A percentile compares a stretch with the other conserved stretches of the same genome.
Conservation (phyloP, 2,113 vertebrate species). For the Atractosteus spatula region DNA sequence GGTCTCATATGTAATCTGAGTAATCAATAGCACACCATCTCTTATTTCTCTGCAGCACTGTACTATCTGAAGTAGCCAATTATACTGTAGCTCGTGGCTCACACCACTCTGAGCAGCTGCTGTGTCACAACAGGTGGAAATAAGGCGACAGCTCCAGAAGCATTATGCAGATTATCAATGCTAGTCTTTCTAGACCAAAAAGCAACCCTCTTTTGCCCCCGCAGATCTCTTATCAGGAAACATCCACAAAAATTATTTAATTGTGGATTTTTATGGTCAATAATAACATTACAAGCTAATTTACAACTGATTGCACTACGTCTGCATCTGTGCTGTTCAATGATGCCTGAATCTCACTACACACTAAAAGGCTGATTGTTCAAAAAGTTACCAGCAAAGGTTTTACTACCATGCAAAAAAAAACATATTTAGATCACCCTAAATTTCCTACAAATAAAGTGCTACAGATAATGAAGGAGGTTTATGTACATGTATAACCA, state of each 20-base stretch:
- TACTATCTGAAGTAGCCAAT: slow-evolving; percentile 47
- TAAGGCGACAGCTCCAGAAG: neutral
- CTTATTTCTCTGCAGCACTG: slow-evolving; percentile 19
- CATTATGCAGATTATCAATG: neutral
- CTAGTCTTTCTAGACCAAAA: slow-evolving; percentile 37
- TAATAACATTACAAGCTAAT: neutral
- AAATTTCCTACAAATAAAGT: neutral
- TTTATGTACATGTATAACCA: neutral
- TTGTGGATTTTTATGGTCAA: neutral
- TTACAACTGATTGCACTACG: neutral
- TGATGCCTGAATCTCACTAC: neutral
- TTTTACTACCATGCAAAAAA: neutral
- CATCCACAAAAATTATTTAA: neutral
- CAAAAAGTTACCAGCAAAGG: neutral
- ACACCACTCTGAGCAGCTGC: slow-evolving; percentile 46
- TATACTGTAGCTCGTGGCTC: slow-evolving; percentile 43
- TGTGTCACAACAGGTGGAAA: slow-evolving; percentile 1
- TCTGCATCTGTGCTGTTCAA: neutral
- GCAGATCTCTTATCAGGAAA: neutral
- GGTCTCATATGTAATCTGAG: neutral
- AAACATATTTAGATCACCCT: no score
- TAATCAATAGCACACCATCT: slow-evolving; percentile 9
- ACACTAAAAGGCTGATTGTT: neutral
- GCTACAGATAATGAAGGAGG: neutral
- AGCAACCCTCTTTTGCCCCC: neutral